These are phyloP conservation scores for Tethya wilhelma DNA, from an alignment of 37 sponge, comb jelly and placozoan genomes.

Conservation along the genomic window DNA sequence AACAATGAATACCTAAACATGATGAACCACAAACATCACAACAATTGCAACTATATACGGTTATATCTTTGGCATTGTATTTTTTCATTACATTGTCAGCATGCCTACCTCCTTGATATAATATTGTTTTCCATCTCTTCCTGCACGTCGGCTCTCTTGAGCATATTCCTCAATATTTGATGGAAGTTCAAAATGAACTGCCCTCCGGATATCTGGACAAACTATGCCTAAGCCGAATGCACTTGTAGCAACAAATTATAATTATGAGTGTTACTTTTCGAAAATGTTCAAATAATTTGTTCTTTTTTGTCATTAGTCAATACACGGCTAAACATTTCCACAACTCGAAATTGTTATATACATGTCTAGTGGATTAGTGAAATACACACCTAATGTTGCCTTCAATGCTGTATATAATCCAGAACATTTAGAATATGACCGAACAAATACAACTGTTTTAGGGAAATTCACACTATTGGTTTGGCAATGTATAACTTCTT, in stretches of 20 bases:
- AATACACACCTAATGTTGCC: not conserved
- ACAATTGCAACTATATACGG: constrained; percentile 19
- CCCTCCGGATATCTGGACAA: constrained; percentile 17
- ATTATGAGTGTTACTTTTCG: not conserved
- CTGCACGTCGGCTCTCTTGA: constrained; percentile 42
- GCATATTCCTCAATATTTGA: constrained; percentile 21
- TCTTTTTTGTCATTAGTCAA: constrained; percentile 6
- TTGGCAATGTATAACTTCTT: no score
- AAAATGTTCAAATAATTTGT: constrained; percentile 22
- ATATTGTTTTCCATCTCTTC: constrained; percentile 22
- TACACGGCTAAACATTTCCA: constrained; percentile 36
- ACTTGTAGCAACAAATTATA: constrained; percentile 20
- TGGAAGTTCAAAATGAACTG: constrained; percentile 41
- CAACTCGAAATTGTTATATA: not conserved
- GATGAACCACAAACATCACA: constrained; percentile 34
- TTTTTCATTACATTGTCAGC: not conserved
- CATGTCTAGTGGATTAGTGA: constrained; percentile 16
- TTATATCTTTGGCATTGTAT: not conserved
- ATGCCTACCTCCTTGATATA: not conserved
- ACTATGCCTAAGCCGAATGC: constrained; percentile 48
- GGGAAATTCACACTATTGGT: no score
- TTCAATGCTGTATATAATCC: constrained; percentile 4
- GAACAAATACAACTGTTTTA: constrained; percentile 34
- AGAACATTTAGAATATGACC: constrained; percentile 16
- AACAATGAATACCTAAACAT: constrained; percentile 9